Percentiles rank a stretch among this genome's conserved stretches.
phyloP scores from a whole-genome alignment of 2,888 invertebrate genomes.

The Rhagonycha fulva region DNA sequence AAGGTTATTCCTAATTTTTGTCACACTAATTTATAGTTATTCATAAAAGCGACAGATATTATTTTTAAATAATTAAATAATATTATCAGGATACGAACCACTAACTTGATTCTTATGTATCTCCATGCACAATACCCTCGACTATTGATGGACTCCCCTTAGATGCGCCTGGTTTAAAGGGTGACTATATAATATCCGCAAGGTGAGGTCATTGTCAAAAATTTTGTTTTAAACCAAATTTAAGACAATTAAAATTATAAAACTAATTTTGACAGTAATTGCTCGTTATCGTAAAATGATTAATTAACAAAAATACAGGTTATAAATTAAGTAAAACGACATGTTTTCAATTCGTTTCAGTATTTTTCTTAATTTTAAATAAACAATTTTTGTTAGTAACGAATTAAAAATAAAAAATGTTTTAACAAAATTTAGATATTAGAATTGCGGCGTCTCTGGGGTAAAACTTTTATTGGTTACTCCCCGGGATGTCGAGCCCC shows the following conservation, averaged over 20 bases:
- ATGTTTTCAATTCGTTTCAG: not conserved
- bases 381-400: not conserved
- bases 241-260: not conserved
- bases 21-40: not conserved
- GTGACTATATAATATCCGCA: not conserved
- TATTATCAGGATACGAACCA: not conserved
- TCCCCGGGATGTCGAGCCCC: conserved; percentile 1
- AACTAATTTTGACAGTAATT: not conserved
- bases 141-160: conserved; percentile 3
- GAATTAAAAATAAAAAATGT: not conserved
- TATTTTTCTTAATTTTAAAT: not conserved
- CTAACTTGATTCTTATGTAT: not conserved
- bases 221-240: not conserved
- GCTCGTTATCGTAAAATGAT: not conserved
- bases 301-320: not conserved
- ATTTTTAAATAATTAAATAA: not conserved
- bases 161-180: conserved; percentile 2
- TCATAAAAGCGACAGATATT: not conserved
- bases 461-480: conserved; percentile 6
- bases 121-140: conserved; percentile 1
- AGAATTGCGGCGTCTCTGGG: conserved; percentile 6
- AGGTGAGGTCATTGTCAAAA: not conserved
- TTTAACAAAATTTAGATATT: not conserved
- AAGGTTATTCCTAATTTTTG: not conserved
- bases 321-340: not conserved